These are phyloP conservation scores for Chrysocyon brachyurus DNA, from an alignment of 2,797 vertebrate species.

Conservation along the genomic window DNA sequence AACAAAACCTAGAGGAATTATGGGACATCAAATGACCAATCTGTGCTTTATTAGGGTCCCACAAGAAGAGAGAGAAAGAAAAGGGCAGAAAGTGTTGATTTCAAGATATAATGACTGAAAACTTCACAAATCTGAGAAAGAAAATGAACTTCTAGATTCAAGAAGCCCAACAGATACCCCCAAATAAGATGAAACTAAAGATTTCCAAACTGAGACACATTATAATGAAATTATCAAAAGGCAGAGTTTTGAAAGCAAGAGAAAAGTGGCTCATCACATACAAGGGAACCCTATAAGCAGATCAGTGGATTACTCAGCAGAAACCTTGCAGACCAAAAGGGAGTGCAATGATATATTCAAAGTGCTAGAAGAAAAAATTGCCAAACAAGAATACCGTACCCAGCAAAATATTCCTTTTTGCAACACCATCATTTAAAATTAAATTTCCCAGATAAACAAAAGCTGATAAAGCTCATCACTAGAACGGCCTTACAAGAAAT, in stretches of 20 bases:
- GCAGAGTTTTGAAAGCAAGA: neutral
- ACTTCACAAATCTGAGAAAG: neutral
- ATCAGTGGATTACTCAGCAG: neutral
- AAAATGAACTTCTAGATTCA: neutral
- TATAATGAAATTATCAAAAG: conserved; percentile 27
- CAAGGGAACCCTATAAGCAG: neutral
- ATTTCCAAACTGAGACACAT: neutral
- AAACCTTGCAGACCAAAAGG: neutral
- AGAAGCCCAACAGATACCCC: neutral
- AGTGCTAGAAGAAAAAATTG: neutral
- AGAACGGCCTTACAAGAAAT: neutral
- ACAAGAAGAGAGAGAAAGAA: neutral
- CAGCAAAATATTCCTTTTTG: neutral
- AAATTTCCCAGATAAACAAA: conserved; percentile 16
- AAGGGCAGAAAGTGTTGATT: neutral
- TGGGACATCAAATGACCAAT: neutral
- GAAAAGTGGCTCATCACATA: neutral
- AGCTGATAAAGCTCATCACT: neutral
- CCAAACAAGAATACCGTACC: neutral
- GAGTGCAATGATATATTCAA: neutral
- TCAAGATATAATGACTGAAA: conserved; percentile 8
- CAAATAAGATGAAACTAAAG: conserved; percentile 34
- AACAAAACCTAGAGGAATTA: neutral
- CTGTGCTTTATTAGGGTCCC: neutral
- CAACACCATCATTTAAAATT: neutral